Evolutionary conservation across 2,888 invertebrate species (phyloP).

Genomic region (Pseudococcus jackbeardsleyi): DNA sequence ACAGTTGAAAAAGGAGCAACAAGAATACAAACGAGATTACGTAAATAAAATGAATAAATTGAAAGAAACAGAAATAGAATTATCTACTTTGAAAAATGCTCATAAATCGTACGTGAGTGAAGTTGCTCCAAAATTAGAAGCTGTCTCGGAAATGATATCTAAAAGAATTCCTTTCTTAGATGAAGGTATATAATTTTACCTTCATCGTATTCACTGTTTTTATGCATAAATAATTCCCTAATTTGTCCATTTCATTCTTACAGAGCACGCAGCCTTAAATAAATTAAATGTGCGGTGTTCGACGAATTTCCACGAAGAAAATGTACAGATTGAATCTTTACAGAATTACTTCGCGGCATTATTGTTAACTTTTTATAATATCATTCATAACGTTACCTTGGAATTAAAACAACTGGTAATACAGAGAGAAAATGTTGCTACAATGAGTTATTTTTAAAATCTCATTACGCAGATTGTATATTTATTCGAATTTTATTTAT

Average conservation of each 20-base stretch:
- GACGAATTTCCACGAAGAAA: not conserved
- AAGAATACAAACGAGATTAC: constrained; percentile 60
- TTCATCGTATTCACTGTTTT: not conserved
- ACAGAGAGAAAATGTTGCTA: too few relatives aligned
- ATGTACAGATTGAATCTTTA: constrained; percentile 22
- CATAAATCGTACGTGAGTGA: constrained; percentile 53
- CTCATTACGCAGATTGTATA: not conserved
- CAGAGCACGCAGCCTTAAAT: constrained; percentile 52
- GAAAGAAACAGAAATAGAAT: constrained; percentile 61
- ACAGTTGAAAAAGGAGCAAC: constrained; percentile 54
- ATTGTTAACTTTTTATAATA: constrained; percentile 57
- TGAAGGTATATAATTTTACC: constrained; percentile 28
- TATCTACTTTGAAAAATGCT: constrained; percentile 58
- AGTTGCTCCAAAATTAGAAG: constrained; percentile 59
- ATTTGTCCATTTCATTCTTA: not conserved
- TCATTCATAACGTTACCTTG: constrained; percentile 63
- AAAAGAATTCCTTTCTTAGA: constrained; percentile 56
- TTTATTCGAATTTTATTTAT: constrained; percentile 6
- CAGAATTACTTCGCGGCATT: constrained; percentile 55
- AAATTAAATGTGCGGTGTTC: constrained; percentile 43
- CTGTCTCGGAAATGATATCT: constrained; percentile 26
- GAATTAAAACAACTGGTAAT: constrained; percentile 60
- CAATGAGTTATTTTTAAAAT: not conserved
- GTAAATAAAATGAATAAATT: constrained; percentile 58
- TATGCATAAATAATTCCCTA: not conserved